Conservation (phyloP, 2,797 vertebrate species). For the Graptemys geographica region DNA sequence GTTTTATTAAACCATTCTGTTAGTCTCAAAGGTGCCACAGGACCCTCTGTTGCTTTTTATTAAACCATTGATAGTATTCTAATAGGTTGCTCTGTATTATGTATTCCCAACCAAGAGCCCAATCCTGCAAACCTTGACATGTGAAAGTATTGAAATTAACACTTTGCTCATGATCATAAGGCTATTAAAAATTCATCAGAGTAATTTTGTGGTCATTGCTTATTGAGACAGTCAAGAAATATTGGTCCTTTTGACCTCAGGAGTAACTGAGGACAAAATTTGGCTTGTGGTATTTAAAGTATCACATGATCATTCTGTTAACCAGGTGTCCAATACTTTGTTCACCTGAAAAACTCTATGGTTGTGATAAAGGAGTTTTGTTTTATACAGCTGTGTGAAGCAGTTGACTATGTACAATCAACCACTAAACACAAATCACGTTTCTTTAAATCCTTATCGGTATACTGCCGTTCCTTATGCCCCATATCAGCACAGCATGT, state of each 20-base stretch:
- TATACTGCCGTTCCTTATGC: neutral
- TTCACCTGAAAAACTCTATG: neutral
- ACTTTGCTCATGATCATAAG: neutral
- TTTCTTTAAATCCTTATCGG: neutral
- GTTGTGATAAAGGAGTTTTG: neutral
- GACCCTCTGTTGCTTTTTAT: too few species aligned
- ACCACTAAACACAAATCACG: fast-evolving
- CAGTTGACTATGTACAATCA: neutral
- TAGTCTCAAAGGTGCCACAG: too few species aligned
- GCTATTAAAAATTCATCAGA: neutral
- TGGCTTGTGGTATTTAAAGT: neutral
- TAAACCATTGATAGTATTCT: neutral
- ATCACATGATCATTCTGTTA: neutral
- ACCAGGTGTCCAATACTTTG: neutral
- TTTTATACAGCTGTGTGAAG: neutral
- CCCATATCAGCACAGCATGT: neutral
- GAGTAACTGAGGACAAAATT: neutral
- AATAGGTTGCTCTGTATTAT: neutral
- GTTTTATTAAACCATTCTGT: too few species aligned
- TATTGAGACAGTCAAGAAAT: fast-evolving
- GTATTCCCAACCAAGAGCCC: neutral
- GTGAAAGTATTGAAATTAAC: neutral
- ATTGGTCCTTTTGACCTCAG: fast-evolving
- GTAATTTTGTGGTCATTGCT: fast-evolving
- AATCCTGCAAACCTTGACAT: neutral